Evolutionary conservation across 1,140 invertebrate species (phyloP).

Genomic region (Apocrypta bakeri): DNA sequence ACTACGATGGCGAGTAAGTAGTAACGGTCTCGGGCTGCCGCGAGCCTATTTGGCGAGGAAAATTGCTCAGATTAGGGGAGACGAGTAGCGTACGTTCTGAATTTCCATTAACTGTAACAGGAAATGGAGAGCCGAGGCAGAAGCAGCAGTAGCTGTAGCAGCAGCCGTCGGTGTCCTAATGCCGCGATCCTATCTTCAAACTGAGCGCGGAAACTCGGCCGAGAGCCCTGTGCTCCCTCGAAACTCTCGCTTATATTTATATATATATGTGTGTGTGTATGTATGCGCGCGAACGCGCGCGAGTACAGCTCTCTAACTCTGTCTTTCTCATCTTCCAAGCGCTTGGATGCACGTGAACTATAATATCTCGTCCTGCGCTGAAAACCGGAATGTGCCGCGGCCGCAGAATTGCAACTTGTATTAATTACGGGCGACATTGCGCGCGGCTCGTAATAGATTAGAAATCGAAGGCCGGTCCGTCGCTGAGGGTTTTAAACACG

Average conservation of each 20-base stretch:
- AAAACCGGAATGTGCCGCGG: slow-evolving; percentile 70
- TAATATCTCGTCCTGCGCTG: slow-evolving; percentile 61
- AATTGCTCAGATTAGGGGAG: slow-evolving; percentile 69
- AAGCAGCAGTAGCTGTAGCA: slow-evolving; percentile 47
- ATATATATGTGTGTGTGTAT: no score
- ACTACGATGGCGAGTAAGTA: slow-evolving; percentile 36
- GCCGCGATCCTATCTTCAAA: slow-evolving; percentile 68
- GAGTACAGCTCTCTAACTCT: neutral
- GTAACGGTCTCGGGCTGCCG: slow-evolving; percentile 32
- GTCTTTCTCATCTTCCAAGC: no score
- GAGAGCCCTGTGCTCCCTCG: neutral
- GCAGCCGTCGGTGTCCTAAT: slow-evolving; percentile 63
- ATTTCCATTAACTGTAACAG: slow-evolving; percentile 73
- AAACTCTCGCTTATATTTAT: slow-evolving; percentile 1
- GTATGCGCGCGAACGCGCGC: neutral
- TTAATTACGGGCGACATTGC: slow-evolving; percentile 74
- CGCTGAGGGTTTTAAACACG: slow-evolving; percentile 24
- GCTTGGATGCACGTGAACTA: slow-evolving; percentile 8
- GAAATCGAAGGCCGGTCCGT: slow-evolving; percentile 67
- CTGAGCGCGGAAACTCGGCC: slow-evolving; percentile 8
- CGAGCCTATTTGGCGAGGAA: slow-evolving; percentile 62
- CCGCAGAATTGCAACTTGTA: slow-evolving; percentile 72
- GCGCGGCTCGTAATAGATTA: slow-evolving; percentile 67
- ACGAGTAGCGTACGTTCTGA: slow-evolving; percentile 65
- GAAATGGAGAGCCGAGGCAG: slow-evolving; percentile 62